These are phyloP conservation scores for Cynopterus sphinx DNA, from an alignment of 2,797 vertebrate genomes.

Conservation along the genomic window DNA sequence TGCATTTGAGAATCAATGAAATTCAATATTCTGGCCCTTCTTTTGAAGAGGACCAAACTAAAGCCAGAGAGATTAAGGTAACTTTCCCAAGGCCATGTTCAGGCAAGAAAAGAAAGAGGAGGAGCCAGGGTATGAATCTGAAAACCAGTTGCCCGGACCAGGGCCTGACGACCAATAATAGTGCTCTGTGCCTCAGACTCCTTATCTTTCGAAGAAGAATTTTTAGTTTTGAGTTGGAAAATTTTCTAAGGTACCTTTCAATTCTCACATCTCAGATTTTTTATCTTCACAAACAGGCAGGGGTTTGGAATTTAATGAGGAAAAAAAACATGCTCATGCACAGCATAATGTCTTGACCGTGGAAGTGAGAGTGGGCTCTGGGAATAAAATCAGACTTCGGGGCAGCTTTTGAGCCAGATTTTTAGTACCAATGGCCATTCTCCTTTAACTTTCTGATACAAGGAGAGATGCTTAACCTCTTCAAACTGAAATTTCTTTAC, in stretches of 20 bases:
- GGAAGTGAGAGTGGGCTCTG: background rate
- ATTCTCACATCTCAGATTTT: background rate
- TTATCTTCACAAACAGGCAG: slow-evolving; percentile 13
- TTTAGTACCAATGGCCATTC: background rate
- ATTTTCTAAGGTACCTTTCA: background rate
- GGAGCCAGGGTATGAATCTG: background rate
- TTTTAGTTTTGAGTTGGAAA: slow-evolving; percentile 33
- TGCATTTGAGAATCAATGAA: background rate
- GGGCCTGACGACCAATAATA: background rate
- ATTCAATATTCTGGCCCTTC: background rate
- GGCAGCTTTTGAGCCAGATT: background rate
- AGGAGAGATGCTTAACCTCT: background rate
- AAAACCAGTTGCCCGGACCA: background rate
- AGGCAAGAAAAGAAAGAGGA: background rate
- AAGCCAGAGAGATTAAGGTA: background rate
- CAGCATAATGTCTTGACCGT: background rate
- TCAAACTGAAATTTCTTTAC: background rate
- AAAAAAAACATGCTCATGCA: background rate
- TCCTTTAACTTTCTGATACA: background rate
- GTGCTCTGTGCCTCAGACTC: background rate
- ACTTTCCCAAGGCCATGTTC: background rate
- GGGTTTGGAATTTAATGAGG: slow-evolving; percentile 32
- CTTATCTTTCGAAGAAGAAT: background rate
- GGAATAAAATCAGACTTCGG: slow-evolving; percentile 31
- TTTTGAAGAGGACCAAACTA: background rate